Evolutionary conservation across 2,888 invertebrate species (phyloP).

Genomic region (Thelaira solivaga): DNA sequence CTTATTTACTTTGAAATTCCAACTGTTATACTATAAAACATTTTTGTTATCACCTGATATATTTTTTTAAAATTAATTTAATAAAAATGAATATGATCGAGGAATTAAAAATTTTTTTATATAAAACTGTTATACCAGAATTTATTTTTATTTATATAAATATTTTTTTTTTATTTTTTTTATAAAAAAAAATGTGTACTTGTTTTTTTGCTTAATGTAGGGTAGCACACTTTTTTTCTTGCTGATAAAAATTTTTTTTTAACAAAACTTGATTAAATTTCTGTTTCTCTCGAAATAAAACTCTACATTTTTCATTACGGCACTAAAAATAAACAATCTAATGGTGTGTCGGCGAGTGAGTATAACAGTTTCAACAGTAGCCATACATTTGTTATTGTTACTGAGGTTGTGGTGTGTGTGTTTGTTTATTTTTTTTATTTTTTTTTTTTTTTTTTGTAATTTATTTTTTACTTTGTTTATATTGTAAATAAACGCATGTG

Average conservation of each 20-base stretch:
- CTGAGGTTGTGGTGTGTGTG: too few species aligned
- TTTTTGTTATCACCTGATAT: neutral
- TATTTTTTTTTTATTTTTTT: too few species aligned
- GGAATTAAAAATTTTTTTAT: neutral
- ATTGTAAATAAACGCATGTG: conserved; percentile 71
- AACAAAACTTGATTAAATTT: conserved; percentile 1
- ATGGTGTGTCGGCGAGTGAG: neutral
- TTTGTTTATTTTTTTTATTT: too few species aligned
- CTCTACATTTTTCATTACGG: conserved; percentile 28
- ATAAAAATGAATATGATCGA: too few species aligned
- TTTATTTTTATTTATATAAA: neutral
- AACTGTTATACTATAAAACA: neutral
- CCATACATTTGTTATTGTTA: conserved; percentile 20
- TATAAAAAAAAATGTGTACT: too few species aligned
- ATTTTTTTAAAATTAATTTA: too few species aligned
- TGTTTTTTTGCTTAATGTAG: too few species aligned
- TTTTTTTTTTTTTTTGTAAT: conserved; percentile 6
- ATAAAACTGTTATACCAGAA: neutral
- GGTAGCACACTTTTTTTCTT: too few species aligned
- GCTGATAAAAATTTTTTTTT: conserved; percentile 44
- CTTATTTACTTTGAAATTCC: neutral
- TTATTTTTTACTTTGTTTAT: conserved; percentile 35
- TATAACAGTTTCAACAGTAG: conserved; percentile 35
- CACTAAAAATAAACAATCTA: conserved; percentile 44
- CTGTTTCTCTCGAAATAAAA: neutral